Percentiles rank a stretch among this genome's conserved stretches.
These are phyloP conservation scores for Brachyptera risi DNA, from an alignment of 2,888 invertebrate species.

Conservation along the genomic window DNA sequence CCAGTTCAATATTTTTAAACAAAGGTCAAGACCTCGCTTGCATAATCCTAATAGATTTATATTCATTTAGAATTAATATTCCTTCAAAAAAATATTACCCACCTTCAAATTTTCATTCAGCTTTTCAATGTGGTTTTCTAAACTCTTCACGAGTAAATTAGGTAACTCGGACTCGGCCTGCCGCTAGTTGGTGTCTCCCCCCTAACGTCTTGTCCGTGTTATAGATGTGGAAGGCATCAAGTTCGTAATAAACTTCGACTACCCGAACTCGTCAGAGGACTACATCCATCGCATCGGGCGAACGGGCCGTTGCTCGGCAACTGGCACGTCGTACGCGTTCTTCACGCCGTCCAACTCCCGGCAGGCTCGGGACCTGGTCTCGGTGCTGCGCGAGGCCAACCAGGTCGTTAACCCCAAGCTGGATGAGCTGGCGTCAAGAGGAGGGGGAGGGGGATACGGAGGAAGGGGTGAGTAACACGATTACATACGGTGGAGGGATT, in stretches of 20 bases:
- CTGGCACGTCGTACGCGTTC: conserved; percentile 92
- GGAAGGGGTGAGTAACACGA: conserved; percentile 48
- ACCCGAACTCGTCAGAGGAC: conserved; percentile 92
- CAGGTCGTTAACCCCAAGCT: conserved; percentile 86
- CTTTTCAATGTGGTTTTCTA: too few species aligned
- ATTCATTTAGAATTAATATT: too few species aligned
- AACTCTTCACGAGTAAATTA: too few species aligned
- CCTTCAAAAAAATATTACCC: too few species aligned
- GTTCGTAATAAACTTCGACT: conserved; percentile 95
- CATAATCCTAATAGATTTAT: too few species aligned
- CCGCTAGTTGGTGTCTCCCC: too few species aligned
- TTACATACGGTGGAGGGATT: too few species aligned
- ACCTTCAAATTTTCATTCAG: too few species aligned
- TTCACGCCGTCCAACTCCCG: conserved; percentile 85
- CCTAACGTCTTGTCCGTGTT: too few species aligned
- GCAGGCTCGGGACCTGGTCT: conserved; percentile 84
- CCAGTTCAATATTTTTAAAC: too few species aligned
- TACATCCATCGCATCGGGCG: conserved; percentile 95
- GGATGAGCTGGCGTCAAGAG: conserved; percentile 68
- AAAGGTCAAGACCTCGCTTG: too few species aligned
- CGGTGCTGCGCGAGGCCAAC: conserved; percentile 85
- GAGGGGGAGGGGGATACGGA: conserved; percentile 56
- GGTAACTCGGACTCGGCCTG: too few species aligned
- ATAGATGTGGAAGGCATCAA: conserved; percentile 84
- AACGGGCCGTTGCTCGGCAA: conserved; percentile 81